Conservation (phyloP, 30 jellyfish, hydroid and myxozoan species). For the Pseudorhiza aurosa region DNA sequence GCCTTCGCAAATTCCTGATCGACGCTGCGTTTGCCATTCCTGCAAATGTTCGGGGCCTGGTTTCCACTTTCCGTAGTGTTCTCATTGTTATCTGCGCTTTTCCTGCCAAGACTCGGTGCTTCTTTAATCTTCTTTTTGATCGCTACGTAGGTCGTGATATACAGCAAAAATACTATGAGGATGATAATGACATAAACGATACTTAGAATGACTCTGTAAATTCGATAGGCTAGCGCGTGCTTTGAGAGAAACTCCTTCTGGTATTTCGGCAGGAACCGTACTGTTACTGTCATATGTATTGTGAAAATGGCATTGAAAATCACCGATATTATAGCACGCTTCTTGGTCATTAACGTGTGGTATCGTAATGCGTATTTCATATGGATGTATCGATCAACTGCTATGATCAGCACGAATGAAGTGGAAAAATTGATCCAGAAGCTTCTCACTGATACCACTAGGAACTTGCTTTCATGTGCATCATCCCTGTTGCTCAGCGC, state of each 20-base stretch:
- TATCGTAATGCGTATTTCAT: constrained; percentile 14
- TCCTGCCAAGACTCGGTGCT: neutral
- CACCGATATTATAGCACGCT: constrained; percentile 21
- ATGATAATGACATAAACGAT: neutral
- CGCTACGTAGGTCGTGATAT: constrained; percentile 9
- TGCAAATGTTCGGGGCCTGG: neutral
- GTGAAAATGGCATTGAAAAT: constrained; percentile 15
- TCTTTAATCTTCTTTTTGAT: neutral
- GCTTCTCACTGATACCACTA: neutral
- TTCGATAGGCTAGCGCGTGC: constrained; percentile 6
- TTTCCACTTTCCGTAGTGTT: neutral
- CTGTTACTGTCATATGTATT: neutral
- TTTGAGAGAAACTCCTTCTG: neutral
- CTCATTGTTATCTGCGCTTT: neutral
- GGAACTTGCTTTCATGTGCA: neutral
- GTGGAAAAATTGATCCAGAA: constrained; percentile 42
- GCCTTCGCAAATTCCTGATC: constrained; percentile 47
- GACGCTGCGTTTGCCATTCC: neutral
- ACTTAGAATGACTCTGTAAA: constrained; percentile 43
- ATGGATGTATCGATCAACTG: constrained; percentile 55
- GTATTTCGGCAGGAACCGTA: constrained; percentile 5
- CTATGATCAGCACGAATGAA: constrained; percentile 22
- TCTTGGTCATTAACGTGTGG: constrained; percentile 15
- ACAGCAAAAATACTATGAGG: neutral
- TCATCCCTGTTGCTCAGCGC: neutral